A percentile compares a stretch with the other conserved stretches of the same genome.
These are phyloP conservation scores for Lophius piscatorius DNA, from an alignment of 2,113 vertebrate species.

Conservation along the genomic window DNA sequence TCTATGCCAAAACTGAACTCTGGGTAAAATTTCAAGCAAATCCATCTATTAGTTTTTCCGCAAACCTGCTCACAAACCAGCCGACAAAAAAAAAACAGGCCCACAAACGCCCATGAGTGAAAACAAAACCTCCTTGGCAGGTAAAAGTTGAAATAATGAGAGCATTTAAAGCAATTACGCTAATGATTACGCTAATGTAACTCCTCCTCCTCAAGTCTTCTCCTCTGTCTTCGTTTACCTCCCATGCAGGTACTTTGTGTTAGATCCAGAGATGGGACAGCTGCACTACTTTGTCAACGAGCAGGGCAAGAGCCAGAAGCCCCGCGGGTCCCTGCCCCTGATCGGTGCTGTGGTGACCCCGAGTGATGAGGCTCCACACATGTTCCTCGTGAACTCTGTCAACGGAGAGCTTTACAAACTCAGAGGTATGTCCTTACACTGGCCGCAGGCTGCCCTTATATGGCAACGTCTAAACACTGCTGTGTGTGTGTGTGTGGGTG, in stretches of 20 bases:
- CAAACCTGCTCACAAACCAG: too few relatives aligned
- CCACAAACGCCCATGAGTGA: too few relatives aligned
- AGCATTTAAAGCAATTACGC: constrained; percentile 44
- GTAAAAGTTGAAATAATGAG: constrained; percentile 40
- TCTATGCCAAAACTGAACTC: too few relatives aligned
- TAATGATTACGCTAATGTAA: constrained; percentile 1
- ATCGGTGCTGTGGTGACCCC: constrained; percentile 88
- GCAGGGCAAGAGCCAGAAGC: constrained; percentile 91
- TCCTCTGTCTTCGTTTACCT: constrained; percentile 19
- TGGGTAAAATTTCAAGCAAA: too few relatives aligned
- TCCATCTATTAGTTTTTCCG: too few relatives aligned
- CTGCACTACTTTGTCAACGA: constrained; percentile 96
- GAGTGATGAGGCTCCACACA: constrained; percentile 92
- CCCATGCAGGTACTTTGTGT: constrained; percentile 85
- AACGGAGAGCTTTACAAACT: constrained; percentile 94
- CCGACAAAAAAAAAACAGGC: too few relatives aligned
- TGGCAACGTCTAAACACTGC: constrained; percentile 14
- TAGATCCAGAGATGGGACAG: constrained; percentile 90
- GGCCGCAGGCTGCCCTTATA: constrained; percentile 13
- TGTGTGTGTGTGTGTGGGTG: constrained; percentile 9
- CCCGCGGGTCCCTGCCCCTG: constrained; percentile 89
- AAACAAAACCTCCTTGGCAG: too few relatives aligned
- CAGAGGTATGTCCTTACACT: constrained; percentile 85
- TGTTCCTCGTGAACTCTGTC: constrained; percentile 90
- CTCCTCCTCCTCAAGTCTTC: not conserved